phyloP scores from a whole-genome alignment of 2,113 vertebrate species.

The Donacobius atricapilla region DNA sequence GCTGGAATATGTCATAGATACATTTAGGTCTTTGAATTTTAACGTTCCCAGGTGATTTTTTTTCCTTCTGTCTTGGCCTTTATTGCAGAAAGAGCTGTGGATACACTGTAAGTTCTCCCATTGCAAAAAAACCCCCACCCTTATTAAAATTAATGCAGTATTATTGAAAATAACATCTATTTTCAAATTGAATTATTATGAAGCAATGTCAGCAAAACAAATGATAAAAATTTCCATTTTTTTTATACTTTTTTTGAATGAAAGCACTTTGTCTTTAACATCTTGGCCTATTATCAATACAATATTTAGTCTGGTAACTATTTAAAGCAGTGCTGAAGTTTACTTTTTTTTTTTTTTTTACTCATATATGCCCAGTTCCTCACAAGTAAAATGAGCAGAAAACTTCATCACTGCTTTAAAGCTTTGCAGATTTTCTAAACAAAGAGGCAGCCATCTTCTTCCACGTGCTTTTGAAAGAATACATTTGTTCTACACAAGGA shows the following conservation, averaged over 20 bases:
- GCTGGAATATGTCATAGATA: conserved; percentile 60
- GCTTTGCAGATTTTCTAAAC: background rate
- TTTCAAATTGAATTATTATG: background rate
- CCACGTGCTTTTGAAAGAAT: background rate
- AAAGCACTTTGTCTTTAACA: background rate
- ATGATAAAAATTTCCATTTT: background rate
- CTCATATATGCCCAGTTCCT: background rate
- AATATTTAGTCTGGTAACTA: background rate
- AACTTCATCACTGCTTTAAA: background rate
- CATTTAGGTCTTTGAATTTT: conserved; percentile 44
- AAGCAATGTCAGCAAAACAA: background rate
- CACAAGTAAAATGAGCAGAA: background rate
- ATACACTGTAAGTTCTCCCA: background rate
- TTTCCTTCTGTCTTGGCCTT: background rate
- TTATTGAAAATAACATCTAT: background rate
- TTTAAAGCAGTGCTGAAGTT: background rate
- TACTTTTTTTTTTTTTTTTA: background rate
- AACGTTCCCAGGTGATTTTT: conserved; percentile 47
- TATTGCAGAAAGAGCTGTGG: background rate
- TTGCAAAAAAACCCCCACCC: background rate
- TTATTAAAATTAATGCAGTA: background rate
- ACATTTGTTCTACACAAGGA: background rate
- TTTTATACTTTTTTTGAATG: background rate
- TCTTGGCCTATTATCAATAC: background rate
- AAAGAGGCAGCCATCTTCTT: background rate